Evolutionary conservation across 2,888 invertebrate genomes (phyloP).

Genomic region (Cabera pusaria): DNA sequence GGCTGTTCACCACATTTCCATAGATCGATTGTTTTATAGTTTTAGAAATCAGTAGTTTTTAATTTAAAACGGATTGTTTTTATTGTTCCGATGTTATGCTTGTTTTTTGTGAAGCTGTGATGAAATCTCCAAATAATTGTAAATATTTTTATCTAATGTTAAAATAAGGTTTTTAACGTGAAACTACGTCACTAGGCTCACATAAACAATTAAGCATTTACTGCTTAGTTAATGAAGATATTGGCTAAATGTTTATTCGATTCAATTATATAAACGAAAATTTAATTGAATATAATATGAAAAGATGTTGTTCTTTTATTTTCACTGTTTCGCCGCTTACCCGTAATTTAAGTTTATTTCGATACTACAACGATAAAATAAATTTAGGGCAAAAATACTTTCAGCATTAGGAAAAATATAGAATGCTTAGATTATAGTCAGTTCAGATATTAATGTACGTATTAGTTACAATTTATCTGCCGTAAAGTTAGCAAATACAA

Average conservation of each 20-base stretch:
- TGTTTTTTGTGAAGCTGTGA: conserved; percentile 83
- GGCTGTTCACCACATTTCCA: conserved; percentile 54
- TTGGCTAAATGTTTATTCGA: conserved; percentile 82
- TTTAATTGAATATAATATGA: conserved; percentile 76
- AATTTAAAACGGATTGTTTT: conserved; percentile 58
- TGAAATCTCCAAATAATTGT: conserved; percentile 81
- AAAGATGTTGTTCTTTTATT: conserved; percentile 48
- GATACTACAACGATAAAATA: too few species aligned
- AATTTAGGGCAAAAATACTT: too few species aligned
- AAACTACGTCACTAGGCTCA: conserved; percentile 75
- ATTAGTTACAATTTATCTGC: too few species aligned
- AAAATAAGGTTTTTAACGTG: conserved; percentile 61
- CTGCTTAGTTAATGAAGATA: conserved; percentile 70
- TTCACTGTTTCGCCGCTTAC: conserved; percentile 18
- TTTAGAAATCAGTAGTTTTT: conserved; percentile 60
- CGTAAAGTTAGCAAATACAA: too few species aligned
- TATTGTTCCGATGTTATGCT: conserved; percentile 77
- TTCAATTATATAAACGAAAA: conserved; percentile 77
- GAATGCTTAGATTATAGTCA: too few species aligned
- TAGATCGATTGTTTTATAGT: conserved; percentile 63
- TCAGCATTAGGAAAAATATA: too few species aligned
- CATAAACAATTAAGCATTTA: conserved; percentile 73
- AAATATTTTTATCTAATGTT: conserved; percentile 77
- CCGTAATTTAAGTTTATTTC: too few species aligned
- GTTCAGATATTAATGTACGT: too few species aligned